Evolutionary conservation across 2,113 vertebrate species (phyloP), one percentile per base, ranked within the genome.

Genomic region (Oncorhynchus masou): DNA sequence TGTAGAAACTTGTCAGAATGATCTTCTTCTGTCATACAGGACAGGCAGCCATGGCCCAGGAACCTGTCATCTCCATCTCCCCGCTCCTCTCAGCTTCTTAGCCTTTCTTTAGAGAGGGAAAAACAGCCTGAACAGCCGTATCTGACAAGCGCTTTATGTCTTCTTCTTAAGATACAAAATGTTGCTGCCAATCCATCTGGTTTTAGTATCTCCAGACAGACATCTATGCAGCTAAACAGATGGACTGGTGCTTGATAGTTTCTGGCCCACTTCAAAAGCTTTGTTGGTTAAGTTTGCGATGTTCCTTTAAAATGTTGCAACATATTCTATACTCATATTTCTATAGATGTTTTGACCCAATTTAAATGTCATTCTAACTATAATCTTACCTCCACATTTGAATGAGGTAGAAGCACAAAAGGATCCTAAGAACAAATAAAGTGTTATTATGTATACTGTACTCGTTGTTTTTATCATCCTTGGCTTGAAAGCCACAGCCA

Each of bases 21-120:
- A 83, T 76, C 66, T 77, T 54, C 39, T 11, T 45, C 71, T 79
- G 77, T 83, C 81, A 83, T 76, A 77, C 76, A 62, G n/a, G 59
- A 62, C 59, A 62, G 20, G n/a, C 68, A 79, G 71, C 72, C 74
- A 76, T 77, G 68, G 74, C 74, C 74, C 71, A 83, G 78, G 79
- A 77, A 80, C 77, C 78, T 67, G 68, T 71, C 74, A 68, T 70
- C 29, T 57, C 54, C 69, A 54, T 16, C 65, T 71, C 45, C 15
- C 49, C 15, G 4, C 13, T 54, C 51, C 51, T 45, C 39, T 11
- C 39, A 9, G 39, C 39, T 45, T 45, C 39, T 45, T 60, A 54
- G 71, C 77, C 60, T 25, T 29, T 59, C 72, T 51, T 19, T 22
- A 25, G 27, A 39, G 22, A 49, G 57, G 31, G 60, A 49, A 60